Conservation (phyloP, 1,140 invertebrate species). For the Drosophila fuyamai region DNA sequence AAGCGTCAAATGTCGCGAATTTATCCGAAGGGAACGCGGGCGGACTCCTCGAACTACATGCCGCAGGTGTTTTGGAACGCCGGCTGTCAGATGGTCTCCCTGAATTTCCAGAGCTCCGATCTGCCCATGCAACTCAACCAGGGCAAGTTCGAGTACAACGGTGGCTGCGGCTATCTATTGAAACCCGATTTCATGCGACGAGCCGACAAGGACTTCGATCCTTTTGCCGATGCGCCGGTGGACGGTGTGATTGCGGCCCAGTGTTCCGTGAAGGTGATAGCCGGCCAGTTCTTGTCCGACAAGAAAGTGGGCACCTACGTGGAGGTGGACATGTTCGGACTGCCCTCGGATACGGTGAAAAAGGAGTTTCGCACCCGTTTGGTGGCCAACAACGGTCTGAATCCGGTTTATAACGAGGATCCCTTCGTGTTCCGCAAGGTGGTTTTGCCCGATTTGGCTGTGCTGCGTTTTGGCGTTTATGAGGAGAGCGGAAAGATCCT, state of each 20-base stretch:
- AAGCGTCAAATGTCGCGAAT: conserved; percentile 99
- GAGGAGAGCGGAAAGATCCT: conserved; percentile 99
- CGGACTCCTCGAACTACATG: conserved; percentile 99
- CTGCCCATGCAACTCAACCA: conserved; percentile 99
- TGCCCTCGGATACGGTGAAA: conserved; percentile 99
- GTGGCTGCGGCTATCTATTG: conserved; percentile 97
- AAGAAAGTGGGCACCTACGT: conserved; percentile 99
- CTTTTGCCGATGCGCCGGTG: conserved; percentile 99
- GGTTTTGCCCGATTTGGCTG: conserved; percentile 98
- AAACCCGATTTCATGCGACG: conserved; percentile 99
- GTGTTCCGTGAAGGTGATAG: conserved; percentile 99
- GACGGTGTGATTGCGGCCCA: conserved; percentile 99
- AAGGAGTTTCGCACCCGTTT: conserved; percentile 98
- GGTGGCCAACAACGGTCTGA: conserved; percentile 98
- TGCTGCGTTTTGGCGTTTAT: conserved; percentile 98
- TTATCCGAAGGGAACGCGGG: conserved; percentile 99
- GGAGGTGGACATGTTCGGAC: conserved; percentile 99
- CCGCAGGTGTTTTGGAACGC: conserved; percentile 98
- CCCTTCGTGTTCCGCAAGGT: conserved; percentile 99
- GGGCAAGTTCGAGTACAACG: conserved; percentile 99
- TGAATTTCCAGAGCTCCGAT: conserved; percentile 99
- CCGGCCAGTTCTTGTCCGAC: conserved; percentile 99
- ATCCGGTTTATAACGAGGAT: conserved; percentile 99
- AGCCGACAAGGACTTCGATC: conserved; percentile 98
- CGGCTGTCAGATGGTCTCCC: conserved; percentile 98